A percentile compares a stretch with the other conserved stretches of the same genome.
These are phyloP conservation scores for Iphiclides podalirius DNA, from an alignment of 2,888 invertebrate genomes.

Conservation along the genomic window DNA sequence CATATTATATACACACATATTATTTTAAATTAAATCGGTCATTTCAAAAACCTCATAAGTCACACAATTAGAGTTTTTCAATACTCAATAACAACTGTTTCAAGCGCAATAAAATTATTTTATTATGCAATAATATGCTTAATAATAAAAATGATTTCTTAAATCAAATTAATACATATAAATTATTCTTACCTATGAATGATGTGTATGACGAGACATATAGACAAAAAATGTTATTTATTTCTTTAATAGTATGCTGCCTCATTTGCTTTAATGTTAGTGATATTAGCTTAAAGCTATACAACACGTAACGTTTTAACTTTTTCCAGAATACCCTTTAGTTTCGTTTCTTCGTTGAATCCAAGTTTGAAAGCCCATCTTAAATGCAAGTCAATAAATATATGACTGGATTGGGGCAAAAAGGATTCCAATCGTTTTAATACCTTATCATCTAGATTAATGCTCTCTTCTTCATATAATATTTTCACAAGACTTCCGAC, in stretches of 20 bases:
- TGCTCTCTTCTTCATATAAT: conserved; percentile 64
- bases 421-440: conserved; percentile 55
- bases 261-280: conserved; percentile 22
- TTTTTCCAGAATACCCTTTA: conserved; percentile 51
- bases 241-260: conserved; percentile 2
- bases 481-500: conserved; percentile 78
- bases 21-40: too few species aligned
- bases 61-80: too few species aligned
- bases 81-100: too few species aligned
- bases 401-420: conserved; percentile 58
- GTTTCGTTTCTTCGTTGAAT: conserved; percentile 41
- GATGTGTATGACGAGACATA: too few species aligned
- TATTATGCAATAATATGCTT: too few species aligned
- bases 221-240: too few species aligned
- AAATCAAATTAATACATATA: neutral
- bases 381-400: conserved; percentile 60
- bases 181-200: conserved; percentile 14
- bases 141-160: too few species aligned
- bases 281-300: conserved; percentile 23
- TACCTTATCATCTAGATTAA: conserved; percentile 58
- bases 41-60: too few species aligned
- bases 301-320: conserved; percentile 13
- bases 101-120: too few species aligned
- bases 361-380: conserved; percentile 56
- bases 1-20: too few species aligned